phyloP scores from a whole-genome alignment of 2,888 invertebrate species.

The Callyntrura sp. region DNA sequence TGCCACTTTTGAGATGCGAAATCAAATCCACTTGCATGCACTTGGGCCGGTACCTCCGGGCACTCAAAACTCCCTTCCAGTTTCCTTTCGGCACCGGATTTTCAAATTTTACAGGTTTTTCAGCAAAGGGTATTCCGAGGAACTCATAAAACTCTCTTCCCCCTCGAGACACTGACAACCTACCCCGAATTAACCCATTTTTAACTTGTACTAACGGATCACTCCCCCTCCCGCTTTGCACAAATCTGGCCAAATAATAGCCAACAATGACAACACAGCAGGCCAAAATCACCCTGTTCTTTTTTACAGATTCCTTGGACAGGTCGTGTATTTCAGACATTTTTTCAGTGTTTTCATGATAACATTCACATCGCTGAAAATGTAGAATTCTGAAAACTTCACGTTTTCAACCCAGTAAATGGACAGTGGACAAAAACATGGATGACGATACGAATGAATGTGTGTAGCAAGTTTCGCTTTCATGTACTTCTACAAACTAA shows the following conservation, averaged over 20 bases:
- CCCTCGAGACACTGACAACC: slow-evolving; percentile 64
- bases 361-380: not conserved
- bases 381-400: not conserved
- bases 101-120: slow-evolving; percentile 74
- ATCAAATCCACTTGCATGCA: slow-evolving; percentile 80
- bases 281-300: slow-evolving; percentile 53
- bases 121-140: slow-evolving; percentile 73
- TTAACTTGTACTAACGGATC: slow-evolving; percentile 75
- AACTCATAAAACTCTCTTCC: slow-evolving; percentile 76
- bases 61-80: slow-evolving; percentile 75
- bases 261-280: slow-evolving; percentile 54
- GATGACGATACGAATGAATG: no score
- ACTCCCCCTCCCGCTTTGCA: slow-evolving; percentile 16
- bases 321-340: slow-evolving; percentile 6
- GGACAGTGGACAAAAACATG: no score
- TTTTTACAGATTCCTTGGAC: not conserved
- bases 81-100: slow-evolving; percentile 58
- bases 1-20: slow-evolving; percentile 55
- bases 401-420: not conserved
- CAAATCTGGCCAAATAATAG: slow-evolving; percentile 50
- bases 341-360: slow-evolving; percentile 48
- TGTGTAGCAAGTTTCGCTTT: slow-evolving; percentile 36
- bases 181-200: slow-evolving; percentile 70
- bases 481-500: not conserved
- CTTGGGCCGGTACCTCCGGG: slow-evolving; percentile 70